Percentiles rank a stretch among this genome's conserved stretches.
These are phyloP conservation scores for Folsomia candida DNA, from an alignment of 2,888 invertebrate species.

Conservation along the genomic window DNA sequence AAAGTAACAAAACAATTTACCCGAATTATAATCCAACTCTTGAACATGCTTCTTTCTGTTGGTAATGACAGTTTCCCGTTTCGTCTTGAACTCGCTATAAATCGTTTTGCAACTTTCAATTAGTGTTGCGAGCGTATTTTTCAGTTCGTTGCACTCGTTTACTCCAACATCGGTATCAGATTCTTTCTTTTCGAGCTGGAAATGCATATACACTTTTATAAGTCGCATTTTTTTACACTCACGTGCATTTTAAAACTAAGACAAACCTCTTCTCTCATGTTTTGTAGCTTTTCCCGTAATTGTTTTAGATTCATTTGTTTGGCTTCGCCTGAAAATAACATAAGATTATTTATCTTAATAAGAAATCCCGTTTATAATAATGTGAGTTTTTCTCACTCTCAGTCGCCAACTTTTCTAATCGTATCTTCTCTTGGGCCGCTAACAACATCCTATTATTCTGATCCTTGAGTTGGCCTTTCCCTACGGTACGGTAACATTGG, in stretches of 20 bases:
- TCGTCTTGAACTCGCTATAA: constrained; percentile 51
- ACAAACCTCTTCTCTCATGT: constrained; percentile 65
- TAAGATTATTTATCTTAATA: too few relatives aligned
- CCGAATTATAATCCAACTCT: constrained; percentile 54
- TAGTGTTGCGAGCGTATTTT: constrained; percentile 45
- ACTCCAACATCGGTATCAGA: constrained; percentile 52
- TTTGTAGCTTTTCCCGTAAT: constrained; percentile 69
- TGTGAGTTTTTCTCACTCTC: too few relatives aligned
- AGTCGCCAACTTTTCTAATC: constrained; percentile 50
- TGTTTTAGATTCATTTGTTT: constrained; percentile 68
- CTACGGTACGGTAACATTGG: too few relatives aligned
- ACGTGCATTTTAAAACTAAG: too few relatives aligned
- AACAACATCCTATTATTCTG: constrained; percentile 75
- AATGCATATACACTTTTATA: too few relatives aligned
- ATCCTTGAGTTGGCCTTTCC: constrained; percentile 78
- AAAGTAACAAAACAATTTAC: too few relatives aligned
- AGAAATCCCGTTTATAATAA: too few relatives aligned
- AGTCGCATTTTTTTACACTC: too few relatives aligned
- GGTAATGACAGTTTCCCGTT: constrained; percentile 51
- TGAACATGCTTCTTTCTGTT: constrained; percentile 49
- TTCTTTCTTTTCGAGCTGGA: constrained; percentile 60
- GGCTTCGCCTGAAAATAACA: too few relatives aligned
- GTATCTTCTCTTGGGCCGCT: constrained; percentile 73
- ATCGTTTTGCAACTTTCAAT: constrained; percentile 52
- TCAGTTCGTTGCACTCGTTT: constrained; percentile 49